Percentiles rank a stretch among this genome's conserved stretches.
Evolutionary conservation across 2,113 vertebrate species (phyloP).

Genomic region (Phyllostomus hastatus): DNA sequence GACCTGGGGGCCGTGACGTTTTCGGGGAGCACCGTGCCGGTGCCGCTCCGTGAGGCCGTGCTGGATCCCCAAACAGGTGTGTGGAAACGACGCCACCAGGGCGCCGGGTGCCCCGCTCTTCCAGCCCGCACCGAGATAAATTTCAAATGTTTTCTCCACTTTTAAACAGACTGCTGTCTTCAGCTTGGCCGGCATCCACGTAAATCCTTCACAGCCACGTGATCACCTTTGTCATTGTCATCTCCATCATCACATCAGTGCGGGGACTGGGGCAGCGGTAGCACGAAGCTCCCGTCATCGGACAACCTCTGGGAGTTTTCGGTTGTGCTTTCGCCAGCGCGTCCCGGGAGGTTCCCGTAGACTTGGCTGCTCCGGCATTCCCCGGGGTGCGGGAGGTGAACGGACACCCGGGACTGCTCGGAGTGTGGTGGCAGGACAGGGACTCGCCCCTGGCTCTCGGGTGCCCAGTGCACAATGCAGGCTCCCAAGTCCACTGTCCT

Average conservation of each 20-base stretch:
- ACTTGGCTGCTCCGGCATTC: background rate
- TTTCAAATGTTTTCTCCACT: background rate
- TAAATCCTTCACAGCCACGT: background rate
- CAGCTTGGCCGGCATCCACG: background rate
- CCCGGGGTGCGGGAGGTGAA: background rate
- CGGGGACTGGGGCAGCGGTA: background rate
- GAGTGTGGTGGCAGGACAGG: background rate
- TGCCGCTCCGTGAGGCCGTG: too few species aligned
- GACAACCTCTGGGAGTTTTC: background rate
- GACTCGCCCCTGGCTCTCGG: accelerated
- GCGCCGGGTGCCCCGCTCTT: background rate
- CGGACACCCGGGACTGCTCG: too few species aligned
- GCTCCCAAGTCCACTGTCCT: background rate
- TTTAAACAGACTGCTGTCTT: background rate
- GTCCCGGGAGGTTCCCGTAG: background rate
- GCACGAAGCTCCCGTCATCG: accelerated
- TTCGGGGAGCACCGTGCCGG: background rate
- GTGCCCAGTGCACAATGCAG: accelerated
- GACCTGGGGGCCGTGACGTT: accelerated
- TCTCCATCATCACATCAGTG: accelerated
- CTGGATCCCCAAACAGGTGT: background rate
- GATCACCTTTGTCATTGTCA: accelerated
- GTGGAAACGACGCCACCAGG: background rate
- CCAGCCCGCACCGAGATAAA: background rate
- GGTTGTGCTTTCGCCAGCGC: background rate